These are phyloP conservation scores for Lysiphlebus fabarum DNA, from an alignment of 1,140 invertebrate species.

Conservation along the genomic window DNA sequence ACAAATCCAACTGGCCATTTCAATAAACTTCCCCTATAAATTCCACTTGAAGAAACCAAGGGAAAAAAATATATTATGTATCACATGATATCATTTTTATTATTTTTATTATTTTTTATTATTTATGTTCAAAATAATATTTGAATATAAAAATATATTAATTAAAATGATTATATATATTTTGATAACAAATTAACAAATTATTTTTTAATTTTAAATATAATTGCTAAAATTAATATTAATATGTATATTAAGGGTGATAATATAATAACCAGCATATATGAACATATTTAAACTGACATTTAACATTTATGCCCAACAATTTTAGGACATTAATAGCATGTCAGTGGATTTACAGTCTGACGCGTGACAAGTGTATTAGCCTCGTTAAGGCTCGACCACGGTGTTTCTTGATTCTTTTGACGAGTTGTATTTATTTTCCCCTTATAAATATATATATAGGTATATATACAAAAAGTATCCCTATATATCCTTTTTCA, in stretches of 20 bases:
- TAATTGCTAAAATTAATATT: no score
- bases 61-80: background rate
- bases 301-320: slow-evolving; percentile 48
- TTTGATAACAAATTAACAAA: no score
- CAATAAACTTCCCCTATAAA: slow-evolving; percentile 45
- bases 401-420: slow-evolving; percentile 35
- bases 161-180: no score
- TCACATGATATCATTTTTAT: no score
- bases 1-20: slow-evolving; percentile 26
- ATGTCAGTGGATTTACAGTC: slow-evolving; percentile 32
- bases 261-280: slow-evolving; percentile 5
- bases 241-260: background rate
- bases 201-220: no score
- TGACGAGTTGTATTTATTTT: slow-evolving; percentile 12
- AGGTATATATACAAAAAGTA: slow-evolving; percentile 2
- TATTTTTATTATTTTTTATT: no score
- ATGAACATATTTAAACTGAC: slow-evolving; percentile 42
- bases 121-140: no score
- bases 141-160: no score
- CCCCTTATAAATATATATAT: slow-evolving; percentile 4
- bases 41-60: slow-evolving; percentile 23
- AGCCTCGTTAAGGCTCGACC: slow-evolving; percentile 48
- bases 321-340: slow-evolving; percentile 49
- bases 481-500: slow-evolving; percentile 29
- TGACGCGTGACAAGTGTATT: slow-evolving; percentile 42